phyloP scores from a whole-genome alignment of 2,797 vertebrate genomes.

The Microtus agrestis region DNA sequence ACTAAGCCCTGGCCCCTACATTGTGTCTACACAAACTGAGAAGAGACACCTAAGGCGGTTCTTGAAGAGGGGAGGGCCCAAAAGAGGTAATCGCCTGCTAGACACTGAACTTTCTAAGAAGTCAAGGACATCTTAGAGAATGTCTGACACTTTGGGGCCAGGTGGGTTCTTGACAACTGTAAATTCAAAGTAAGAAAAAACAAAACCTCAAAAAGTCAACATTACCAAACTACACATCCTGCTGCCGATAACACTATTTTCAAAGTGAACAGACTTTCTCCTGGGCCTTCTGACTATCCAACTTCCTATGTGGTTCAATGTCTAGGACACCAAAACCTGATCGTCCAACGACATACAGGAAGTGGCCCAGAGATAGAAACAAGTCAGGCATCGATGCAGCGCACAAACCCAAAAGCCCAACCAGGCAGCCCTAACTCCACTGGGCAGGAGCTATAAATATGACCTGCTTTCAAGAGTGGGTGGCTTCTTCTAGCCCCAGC shows the following conservation, averaged over 20 bases:
- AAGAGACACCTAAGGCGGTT: background rate
- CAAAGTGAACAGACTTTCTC: background rate
- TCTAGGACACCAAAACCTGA: too few relatives aligned
- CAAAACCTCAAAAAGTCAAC: background rate
- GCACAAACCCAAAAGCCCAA: background rate
- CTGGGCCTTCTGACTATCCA: background rate
- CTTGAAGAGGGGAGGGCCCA: background rate
- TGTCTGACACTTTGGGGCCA: background rate
- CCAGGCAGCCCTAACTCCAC: background rate
- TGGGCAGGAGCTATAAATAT: background rate
- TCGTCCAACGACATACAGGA: background rate
- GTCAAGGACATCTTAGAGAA: background rate
- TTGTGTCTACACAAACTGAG: background rate
- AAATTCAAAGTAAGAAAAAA: background rate
- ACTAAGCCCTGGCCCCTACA: rapidly evolving
- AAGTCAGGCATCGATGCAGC: background rate
- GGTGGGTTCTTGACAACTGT: background rate
- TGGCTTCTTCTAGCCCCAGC: background rate
- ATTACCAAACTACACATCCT: background rate
- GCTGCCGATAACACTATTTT: background rate
- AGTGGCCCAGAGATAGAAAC: background rate
- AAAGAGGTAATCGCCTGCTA: background rate
- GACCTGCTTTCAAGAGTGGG: background rate
- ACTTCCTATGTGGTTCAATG: background rate
- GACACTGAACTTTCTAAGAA: background rate